These are phyloP conservation scores for Leucoma salicis DNA, from an alignment of 2,888 invertebrate species.

Conservation along the genomic window DNA sequence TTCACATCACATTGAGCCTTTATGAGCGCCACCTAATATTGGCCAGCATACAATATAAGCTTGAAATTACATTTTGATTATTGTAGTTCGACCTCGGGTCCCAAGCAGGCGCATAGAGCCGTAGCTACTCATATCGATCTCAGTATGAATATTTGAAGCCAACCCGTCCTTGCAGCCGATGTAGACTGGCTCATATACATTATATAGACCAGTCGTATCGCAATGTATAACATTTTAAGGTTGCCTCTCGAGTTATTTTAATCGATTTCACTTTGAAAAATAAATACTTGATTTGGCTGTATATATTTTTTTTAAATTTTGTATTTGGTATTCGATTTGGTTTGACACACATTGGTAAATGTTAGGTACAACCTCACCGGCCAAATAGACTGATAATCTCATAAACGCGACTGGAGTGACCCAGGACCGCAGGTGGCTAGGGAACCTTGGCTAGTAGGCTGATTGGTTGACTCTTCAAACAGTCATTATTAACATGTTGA, in stretches of 20 bases:
- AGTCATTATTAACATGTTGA: too few species aligned
- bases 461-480: too few species aligned
- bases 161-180: slow-evolving; percentile 63
- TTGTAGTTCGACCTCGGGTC: slow-evolving; percentile 55
- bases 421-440: too few species aligned
- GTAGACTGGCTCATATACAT: slow-evolving; percentile 46
- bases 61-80: slow-evolving; percentile 72
- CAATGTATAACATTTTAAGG: slow-evolving; percentile 2
- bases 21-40: slow-evolving; percentile 23
- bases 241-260: not conserved
- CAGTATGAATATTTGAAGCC: slow-evolving; percentile 75
- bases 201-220: slow-evolving; percentile 12
- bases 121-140: slow-evolving; percentile 70
- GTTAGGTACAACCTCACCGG: too few species aligned
- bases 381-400: too few species aligned
- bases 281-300: too few species aligned
- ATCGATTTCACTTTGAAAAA: too few species aligned
- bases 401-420: too few species aligned
- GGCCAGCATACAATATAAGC: slow-evolving; percentile 62
- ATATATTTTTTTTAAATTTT: too few species aligned
- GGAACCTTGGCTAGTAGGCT: too few species aligned
- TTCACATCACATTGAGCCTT: slow-evolving; percentile 43
- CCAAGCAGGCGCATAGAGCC: slow-evolving; percentile 55
- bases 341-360: too few species aligned
- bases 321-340: too few species aligned